Evolutionary conservation across 2,797 vertebrate genomes (phyloP).

Genomic region (Eulemur albifrons): DNA sequence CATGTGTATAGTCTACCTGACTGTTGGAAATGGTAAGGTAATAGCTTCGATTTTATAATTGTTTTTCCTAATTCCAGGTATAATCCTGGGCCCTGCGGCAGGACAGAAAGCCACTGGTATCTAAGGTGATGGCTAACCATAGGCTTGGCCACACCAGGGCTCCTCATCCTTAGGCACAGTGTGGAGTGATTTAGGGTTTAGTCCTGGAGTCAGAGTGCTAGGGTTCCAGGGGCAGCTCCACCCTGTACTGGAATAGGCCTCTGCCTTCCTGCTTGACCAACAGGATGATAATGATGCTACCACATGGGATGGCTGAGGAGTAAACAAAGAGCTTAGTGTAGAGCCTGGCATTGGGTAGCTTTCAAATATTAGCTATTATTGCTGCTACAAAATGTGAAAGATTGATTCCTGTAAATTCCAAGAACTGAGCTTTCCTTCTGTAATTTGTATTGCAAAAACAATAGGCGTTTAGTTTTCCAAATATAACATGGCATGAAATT

Average conservation of each 20-base stretch:
- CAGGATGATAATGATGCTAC: not conserved
- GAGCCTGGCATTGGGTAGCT: not conserved
- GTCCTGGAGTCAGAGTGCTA: not conserved
- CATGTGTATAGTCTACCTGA: not conserved
- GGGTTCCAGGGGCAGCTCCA: not conserved
- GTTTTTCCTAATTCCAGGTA: not conserved
- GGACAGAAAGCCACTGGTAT: not conserved
- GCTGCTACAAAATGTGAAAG: not conserved
- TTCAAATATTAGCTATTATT: not conserved
- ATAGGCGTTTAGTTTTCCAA: slow-evolving; percentile 3
- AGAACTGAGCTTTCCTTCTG: not conserved
- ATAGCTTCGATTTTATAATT: not conserved
- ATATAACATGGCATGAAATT: slow-evolving; percentile 6
- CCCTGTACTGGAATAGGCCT: not conserved
- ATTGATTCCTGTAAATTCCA: not conserved
- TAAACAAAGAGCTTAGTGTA: not conserved
- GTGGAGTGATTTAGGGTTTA: not conserved
- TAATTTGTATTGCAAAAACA: not conserved
- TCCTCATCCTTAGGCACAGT: not conserved
- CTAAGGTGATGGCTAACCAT: not conserved
- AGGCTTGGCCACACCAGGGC: not conserved
- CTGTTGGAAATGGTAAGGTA: not conserved
- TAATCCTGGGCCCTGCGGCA: not conserved
- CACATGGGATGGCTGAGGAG: not conserved
- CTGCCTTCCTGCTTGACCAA: not conserved